These are phyloP conservation scores for Thalassaphorura encarpata DNA, from an alignment of 1,140 invertebrate species.

Conservation along the genomic window DNA sequence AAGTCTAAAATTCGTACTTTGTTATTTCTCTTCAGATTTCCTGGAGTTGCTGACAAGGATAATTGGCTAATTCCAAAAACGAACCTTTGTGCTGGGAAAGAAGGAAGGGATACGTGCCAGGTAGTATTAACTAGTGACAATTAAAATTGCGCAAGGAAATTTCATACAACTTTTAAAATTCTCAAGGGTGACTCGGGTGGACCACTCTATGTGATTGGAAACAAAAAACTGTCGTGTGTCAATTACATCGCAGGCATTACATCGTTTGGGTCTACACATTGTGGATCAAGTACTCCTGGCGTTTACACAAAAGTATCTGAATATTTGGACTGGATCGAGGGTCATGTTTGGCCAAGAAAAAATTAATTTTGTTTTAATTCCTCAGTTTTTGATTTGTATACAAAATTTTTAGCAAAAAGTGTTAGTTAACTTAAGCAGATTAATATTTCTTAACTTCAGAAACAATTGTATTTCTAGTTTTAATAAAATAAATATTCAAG, in stretches of 20 bases:
- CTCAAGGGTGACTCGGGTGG: conserved; percentile 32
- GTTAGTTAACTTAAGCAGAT: too few relatives aligned
- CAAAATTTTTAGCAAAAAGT: neutral
- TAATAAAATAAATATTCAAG: too few relatives aligned
- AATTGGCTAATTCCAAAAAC: neutral
- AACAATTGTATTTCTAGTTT: too few relatives aligned
- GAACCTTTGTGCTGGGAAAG: neutral
- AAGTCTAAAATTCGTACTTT: too few relatives aligned
- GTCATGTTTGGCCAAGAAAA: conserved; percentile 9
- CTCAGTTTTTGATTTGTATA: too few relatives aligned
- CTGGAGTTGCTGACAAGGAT: neutral
- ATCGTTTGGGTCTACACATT: conserved; percentile 38
- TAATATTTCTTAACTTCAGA: too few relatives aligned
- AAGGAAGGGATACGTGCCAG: neutral
- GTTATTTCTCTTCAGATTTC: too few relatives aligned
- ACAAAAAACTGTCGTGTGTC: conserved; percentile 29
- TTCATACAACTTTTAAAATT: too few relatives aligned
- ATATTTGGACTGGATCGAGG: conserved; percentile 57
- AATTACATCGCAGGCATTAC: conserved; percentile 38
- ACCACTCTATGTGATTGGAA: conserved; percentile 36
- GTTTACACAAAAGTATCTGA: conserved; percentile 56
- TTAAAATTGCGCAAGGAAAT: too few relatives aligned
- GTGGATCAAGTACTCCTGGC: conserved; percentile 37
- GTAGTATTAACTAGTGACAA: neutral
- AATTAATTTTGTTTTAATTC: too few relatives aligned